Evolutionary conservation across 2,797 vertebrate species (phyloP), one percentile per base, ranked within the genome.

Genomic region (Sciurus vulgaris): DNA sequence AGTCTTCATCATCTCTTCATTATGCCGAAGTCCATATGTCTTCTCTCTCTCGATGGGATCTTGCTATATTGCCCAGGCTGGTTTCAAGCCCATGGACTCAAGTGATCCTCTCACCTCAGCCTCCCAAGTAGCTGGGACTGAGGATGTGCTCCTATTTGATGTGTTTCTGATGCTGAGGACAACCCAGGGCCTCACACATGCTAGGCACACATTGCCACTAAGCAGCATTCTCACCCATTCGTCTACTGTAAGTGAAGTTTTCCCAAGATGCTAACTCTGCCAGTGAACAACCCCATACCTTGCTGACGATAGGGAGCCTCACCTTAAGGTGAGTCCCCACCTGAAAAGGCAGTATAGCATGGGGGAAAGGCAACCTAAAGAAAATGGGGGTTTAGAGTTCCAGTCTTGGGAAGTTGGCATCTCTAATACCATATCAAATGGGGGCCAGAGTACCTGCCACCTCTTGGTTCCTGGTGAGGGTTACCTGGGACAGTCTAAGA

Each of bases 401-500:
- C 26, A 63, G 67, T 1, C 47, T 44, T 56, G 12, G 11, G 6
- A 65, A 73, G 61, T 8, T 1, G n/a, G 17, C n/a, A 54, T 0
- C 83, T 63, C 49, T 74, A 20, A n/a, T 69, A 61, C 14, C 24
- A 49, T 93, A 15, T 5, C 49, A 59, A 38, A 56, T 0, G 17
- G 22, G 67, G 2, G 47, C 0, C 3, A 54, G 35, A 54, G 49
- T 0, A 4, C 12, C 3, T 11, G 63, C 26, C 14, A 7, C 41
- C 17, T 59, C n/a, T 26, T 0, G 49, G 65, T 72, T 22, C 18
- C 17, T 3, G 9, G 3, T 0, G 41, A 56, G 59, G 41, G 7
- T 12, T 10, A 33, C 2, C 2, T 1, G 5, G 26, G 79, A 33
- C 0, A 0, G 8, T 0, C 2, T 30, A 5, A 73, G 63, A 54